Evolutionary conservation across 1,140 invertebrate genomes (phyloP).

Genomic region (Hetaerina americana): DNA sequence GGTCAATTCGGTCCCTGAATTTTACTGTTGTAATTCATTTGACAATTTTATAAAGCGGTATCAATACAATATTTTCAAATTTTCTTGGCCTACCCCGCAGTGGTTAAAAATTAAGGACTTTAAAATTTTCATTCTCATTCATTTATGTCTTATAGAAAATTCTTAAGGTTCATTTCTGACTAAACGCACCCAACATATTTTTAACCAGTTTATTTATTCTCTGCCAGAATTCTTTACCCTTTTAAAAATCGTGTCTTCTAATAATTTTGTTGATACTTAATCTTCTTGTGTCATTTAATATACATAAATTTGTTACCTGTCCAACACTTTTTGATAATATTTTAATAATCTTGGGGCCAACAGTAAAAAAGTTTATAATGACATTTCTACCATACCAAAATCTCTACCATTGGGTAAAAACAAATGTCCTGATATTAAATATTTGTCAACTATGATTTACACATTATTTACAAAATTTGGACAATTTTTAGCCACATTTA

Average conservation of each 20-base stretch:
- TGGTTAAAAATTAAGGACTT: no score
- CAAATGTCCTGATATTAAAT: no score
- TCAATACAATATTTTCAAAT: background rate
- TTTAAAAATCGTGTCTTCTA: constrained; percentile 6
- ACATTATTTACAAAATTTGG: no score
- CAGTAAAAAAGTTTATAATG: no score
- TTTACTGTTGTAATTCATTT: background rate
- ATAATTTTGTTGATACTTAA: constrained; percentile 3
- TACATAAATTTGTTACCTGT: background rate
- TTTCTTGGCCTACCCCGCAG: background rate
- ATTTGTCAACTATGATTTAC: no score
- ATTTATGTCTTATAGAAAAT: background rate
- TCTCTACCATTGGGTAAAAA: no score
- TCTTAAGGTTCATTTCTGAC: background rate
- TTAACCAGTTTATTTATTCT: background rate
- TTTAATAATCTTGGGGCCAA: no score
- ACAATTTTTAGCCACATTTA: no score
- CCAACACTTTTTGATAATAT: no score
- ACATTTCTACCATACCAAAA: no score
- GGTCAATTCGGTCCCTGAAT: background rate
- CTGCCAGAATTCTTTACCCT: constrained; percentile 4
- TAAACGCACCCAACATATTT: background rate
- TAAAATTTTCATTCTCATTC: background rate
- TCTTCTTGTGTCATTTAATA: background rate
- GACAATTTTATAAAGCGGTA: background rate